Evolutionary conservation across 1,140 invertebrate species (phyloP), one percentile per base, ranked within the genome.

Genomic region (Battus philenor): DNA sequence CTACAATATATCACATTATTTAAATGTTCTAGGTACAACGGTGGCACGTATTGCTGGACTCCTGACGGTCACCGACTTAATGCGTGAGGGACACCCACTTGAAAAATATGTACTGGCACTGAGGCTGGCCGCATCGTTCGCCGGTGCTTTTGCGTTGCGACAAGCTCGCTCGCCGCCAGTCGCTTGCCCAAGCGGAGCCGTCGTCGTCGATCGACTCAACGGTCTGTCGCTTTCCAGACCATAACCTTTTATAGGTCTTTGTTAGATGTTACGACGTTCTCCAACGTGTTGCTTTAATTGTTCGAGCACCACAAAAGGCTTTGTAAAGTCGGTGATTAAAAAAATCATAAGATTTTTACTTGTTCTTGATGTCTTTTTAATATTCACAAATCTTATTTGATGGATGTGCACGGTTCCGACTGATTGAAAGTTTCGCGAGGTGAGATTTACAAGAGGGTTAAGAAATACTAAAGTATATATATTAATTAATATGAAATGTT

Each of bases 1-100:
- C n/a, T n/a, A n/a, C n/a, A n/a, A n/a, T n/a, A n/a, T n/a, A n/a
- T n/a, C n/a, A n/a, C n/a, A n/a, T n/a, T n/a, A n/a, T n/a, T n/a
- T n/a, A n/a, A n/a, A n/a, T n/a, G n/a, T 27, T 0, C 0, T 48
- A 84, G 78, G 76, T 86, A 6, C 85, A 87, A 52, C 79, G 78
- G 26, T 87, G 85, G 85, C 85, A 87, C 54, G 82, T 86, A 16
- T 46, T 87, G 41, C 58, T 86, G 55, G 85, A 87, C 54, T 87
- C 85, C 67, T 87, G 85, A 87, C 74, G 68, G 26, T 62, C 74
- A 30, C 36, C 52, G 30, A 80, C 76, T 24, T 80, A 84, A 66
- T 48, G 62, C 59, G 61, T 39, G 33, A 47, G 39, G 10, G 58
- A 43, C 20, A 54, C 51, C 46, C 38, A 59, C 54, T 20, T 76